Evolutionary conservation across 1,140 invertebrate species (phyloP), one percentile per base, ranked within the genome.

Genomic region (Halotydeus destructor): DNA sequence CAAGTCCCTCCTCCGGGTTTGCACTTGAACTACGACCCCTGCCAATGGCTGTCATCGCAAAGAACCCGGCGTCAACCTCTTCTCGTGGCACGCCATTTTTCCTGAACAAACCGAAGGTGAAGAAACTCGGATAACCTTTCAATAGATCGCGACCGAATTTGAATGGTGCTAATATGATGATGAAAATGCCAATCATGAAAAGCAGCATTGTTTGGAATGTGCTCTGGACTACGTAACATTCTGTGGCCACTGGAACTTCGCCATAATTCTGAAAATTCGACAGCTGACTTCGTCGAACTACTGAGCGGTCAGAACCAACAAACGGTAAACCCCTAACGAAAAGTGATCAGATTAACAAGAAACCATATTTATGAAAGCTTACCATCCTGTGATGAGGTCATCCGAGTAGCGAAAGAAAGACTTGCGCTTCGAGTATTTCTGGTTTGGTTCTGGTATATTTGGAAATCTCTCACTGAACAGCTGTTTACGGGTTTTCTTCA

Each of bases 261-360:
- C 75, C 67, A 8, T 76, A 66, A 3, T 65, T 59, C 22, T 76
- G 67, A 52, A 71, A 76, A 3, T 77, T 67, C 54, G 69, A 71
- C 33, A 75, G 66, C 50, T 88, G 80, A 1, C 78, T 73, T 19
- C 82, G 66, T 39, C 70, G 55, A 3, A 78, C 71, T 6, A 93
- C 72, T 5, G 78, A 74, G 42, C 69, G 66, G 64, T 94, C 86
- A 19, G 76, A 65, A 6, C 78, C 78, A n/a, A n/a, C n/a, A n/a
- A n/a, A n/a, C n/a, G n/a, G n/a, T n/a, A n/a, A n/a, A n/a, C n/a
- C n/a, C n/a, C n/a, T n/a, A n/a, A n/a, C n/a, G n/a, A n/a, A n/a
- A n/a, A n/a, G n/a, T n/a, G n/a, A n/a, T n/a, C n/a, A n/a, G n/a
- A n/a, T n/a, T n/a, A n/a, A n/a, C n/a, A n/a, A n/a, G n/a, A n/a